Conservation (phyloP, 2,797 vertebrate species). For the Semaprochilodus insignis region DNA sequence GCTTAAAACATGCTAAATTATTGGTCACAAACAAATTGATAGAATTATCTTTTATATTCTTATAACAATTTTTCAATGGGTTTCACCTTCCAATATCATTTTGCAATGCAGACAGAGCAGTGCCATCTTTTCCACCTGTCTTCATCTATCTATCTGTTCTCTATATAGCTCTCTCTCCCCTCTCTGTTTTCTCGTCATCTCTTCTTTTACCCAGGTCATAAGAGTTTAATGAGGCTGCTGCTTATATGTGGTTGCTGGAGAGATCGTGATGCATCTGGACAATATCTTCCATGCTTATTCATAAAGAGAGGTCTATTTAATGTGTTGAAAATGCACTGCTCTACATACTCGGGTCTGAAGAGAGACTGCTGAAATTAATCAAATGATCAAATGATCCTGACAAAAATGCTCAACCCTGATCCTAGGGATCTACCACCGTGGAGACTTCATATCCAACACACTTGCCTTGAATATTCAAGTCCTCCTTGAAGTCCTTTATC, state of each 20-base stretch:
- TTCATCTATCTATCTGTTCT: background rate
- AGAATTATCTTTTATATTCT: too few species aligned
- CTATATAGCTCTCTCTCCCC: background rate
- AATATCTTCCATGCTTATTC: constrained; percentile 56
- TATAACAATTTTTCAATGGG: too few species aligned
- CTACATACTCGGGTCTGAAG: constrained; percentile 55
- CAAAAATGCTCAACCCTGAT: background rate
- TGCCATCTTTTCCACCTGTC: too few species aligned
- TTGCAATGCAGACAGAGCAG: too few species aligned
- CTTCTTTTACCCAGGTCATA: constrained; percentile 1
- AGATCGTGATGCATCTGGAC: constrained; percentile 42
- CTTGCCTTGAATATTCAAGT: too few species aligned
- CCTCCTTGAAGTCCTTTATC: too few species aligned
- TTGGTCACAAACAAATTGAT: too few species aligned
- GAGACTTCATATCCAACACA: too few species aligned
- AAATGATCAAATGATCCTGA: background rate
- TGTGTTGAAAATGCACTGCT: constrained; percentile 53
- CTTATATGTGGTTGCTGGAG: constrained; percentile 42
- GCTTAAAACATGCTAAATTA: too few species aligned
- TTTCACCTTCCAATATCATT: too few species aligned
- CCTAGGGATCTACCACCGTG: too few species aligned
- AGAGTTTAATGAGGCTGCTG: constrained; percentile 62
- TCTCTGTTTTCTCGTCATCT: constrained; percentile 5
- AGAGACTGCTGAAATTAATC: constrained; percentile 37
- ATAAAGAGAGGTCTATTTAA: constrained; percentile 61